Evolutionary conservation across 2,888 invertebrate species (phyloP).

Genomic region (Carpatolechia fugitivella): DNA sequence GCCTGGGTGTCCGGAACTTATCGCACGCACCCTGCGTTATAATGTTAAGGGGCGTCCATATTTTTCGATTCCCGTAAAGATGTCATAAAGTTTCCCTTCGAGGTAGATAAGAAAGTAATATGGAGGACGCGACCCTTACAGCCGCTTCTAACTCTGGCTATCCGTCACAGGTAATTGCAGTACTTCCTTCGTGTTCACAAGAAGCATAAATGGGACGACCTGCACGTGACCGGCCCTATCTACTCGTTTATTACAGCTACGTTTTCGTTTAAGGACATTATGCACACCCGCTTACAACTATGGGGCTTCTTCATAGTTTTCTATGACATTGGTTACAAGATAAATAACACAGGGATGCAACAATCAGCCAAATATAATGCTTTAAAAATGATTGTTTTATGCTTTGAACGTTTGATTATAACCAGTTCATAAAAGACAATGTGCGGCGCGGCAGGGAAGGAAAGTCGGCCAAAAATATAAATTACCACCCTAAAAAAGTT

Average conservation of each 20-base stretch:
- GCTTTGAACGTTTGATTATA: too few species aligned
- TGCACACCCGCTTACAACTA: constrained; percentile 16
- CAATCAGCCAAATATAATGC: too few species aligned
- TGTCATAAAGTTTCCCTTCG: constrained; percentile 68
- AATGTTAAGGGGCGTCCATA: constrained; percentile 62
- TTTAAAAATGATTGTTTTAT: too few species aligned
- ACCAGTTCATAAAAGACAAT: too few species aligned
- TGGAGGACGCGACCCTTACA: constrained; percentile 57
- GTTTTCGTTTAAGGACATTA: constrained; percentile 47
- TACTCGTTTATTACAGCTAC: constrained; percentile 56
- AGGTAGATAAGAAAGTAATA: constrained; percentile 71
- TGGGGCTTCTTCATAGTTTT: too few species aligned
- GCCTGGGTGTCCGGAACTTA: neutral
- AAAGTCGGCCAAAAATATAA: too few species aligned
- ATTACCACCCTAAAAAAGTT: too few species aligned
- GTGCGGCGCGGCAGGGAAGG: too few species aligned
- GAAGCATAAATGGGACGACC: constrained; percentile 63
- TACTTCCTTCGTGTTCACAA: constrained; percentile 67
- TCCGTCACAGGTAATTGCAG: constrained; percentile 71
- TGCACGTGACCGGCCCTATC: constrained; percentile 66
- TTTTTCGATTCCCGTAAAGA: constrained; percentile 69
- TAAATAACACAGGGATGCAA: too few species aligned
- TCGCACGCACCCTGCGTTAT: constrained; percentile 44
- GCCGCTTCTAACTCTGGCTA: constrained; percentile 63
- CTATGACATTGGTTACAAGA: too few species aligned